Base-by-base conservation (phyloP, 2,113 vertebrate genomes). In the Uria aalge region DNA sequence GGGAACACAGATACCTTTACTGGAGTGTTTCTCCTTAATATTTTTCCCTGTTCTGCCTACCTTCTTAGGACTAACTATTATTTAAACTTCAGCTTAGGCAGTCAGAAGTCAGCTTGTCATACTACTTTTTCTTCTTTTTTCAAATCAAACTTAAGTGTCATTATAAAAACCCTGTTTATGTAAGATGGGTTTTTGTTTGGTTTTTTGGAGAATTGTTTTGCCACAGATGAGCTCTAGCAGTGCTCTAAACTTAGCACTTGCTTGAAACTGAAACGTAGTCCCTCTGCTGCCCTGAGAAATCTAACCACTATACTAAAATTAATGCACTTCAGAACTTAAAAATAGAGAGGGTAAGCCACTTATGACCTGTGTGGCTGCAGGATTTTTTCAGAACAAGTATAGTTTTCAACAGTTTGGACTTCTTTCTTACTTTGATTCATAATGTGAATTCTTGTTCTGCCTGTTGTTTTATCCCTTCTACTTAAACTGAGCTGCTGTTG, bases 281-380 rank as follows among this genome's bases (percentile, higher is more conserved):
- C 66, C 47, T 92, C 91, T 95, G 92, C 86, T 91, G 91, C 80
- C 79, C 80, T 94, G 73, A 92, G 80, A 89, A 94, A 72, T 84
- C 29, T 45, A 83, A 90, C 79, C 23, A 22, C 63, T 91, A 0
- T 62, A 63, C 80, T 90, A 68, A 90, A 94, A 93, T 81, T 59
- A 67, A 43, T 95, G 78, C 38, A 86, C 63, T 92, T 92, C 55
- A 87, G 64, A 79, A 88, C 56, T 84, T 93, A 85, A 92, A 90
- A 97, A 68, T 78, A 88, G 78, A 82, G 45, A 63, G 63, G 40
- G 32, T 24, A 50, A 88, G 60, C 53, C 45, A 75, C 62, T 72
- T 68, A 26, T 22, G 60, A 78, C 76, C 76, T 75, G 2, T 81
- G 34, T 62, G 69, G 20, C 76, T 91, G 56, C 34, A 90, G 56